phyloP scores from a whole-genome alignment of 2,797 vertebrate species.

The Rhodeus uyekii region DNA sequence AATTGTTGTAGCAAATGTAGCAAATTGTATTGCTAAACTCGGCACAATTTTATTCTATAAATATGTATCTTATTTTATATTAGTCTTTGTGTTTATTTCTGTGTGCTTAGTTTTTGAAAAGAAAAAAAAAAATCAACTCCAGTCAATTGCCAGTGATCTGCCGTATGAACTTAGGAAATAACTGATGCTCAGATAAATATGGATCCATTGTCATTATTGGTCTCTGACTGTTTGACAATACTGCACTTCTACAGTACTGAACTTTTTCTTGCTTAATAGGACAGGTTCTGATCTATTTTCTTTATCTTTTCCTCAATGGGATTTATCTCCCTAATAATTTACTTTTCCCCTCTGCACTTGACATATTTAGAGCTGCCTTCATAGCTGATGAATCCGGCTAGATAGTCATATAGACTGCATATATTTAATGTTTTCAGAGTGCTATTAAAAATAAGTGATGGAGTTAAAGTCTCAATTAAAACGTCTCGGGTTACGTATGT shows the following conservation, averaged over 20 bases:
- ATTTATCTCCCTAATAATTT: neutral
- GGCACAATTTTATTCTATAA: neutral
- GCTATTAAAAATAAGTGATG: neutral
- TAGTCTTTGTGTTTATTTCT: neutral
- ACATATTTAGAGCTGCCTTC: neutral
- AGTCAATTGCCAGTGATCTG: neutral
- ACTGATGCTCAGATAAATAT: neutral
- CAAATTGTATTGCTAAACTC: neutral
- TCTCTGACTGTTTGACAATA: neutral
- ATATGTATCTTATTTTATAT: neutral
- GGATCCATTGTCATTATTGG: neutral
- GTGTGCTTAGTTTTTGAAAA: neutral
- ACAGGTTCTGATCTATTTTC: neutral
- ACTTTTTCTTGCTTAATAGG: neutral
- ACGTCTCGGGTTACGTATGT: no score
- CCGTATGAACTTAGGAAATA: no score
- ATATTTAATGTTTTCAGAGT: neutral
- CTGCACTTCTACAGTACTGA: neutral
- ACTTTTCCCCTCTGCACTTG: neutral
- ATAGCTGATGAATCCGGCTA: neutral
- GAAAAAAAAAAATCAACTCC: neutral
- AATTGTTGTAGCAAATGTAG: no score
- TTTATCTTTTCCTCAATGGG: neutral
- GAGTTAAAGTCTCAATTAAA: conserved; percentile 29
- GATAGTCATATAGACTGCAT: neutral